Evolutionary conservation across 2,797 vertebrate species (phyloP), one percentile per base, ranked within the genome.

Genomic region (Melanogrammus aeglefinus): DNA sequence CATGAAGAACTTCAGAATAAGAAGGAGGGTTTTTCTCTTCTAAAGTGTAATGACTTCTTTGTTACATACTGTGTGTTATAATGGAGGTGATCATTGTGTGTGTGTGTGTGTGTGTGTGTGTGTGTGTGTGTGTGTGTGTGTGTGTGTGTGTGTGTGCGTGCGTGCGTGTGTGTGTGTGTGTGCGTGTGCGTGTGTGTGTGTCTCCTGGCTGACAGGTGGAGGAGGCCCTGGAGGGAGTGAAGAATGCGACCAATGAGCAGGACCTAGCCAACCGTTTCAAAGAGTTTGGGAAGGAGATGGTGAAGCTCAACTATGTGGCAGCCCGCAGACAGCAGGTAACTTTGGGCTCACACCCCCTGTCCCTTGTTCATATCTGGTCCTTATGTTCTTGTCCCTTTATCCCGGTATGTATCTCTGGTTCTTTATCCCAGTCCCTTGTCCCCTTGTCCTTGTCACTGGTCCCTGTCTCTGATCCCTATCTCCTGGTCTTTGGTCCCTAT

Each of bases 271-370:
- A 98, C 81, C 96, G 97, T 83, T 99, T 99, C 84, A 99, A 99
- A 88, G 97, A 99, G 79, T 99, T 99, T 92, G 98, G 98, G 39
- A 99, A 98, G 82, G 98, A 99, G 89, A 99, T 99, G 98, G 98
- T 99, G 80, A 99, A 99, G 87, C 96, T 99, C 1, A 99, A 99
- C 90, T 99, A 99, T 0, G 97, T 99, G 12, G 97, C 98, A 77
- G 97, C 98, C 0, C 94, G 97, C 82, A 93, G 98, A 88, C 98
- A 99, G 79, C 98, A 99, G 97, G 98, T 98, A 91, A 78, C 38
- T 29, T n/a, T 10, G 57, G 57, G 57, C 21, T 63, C 21, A 7
- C 6, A 10, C 6, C 57, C n/a, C 57, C 8, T n/a, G 8, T 63
- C 14, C 41, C 10, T 44, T 44, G 47, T 57, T 16, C 44, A 18